phyloP scores from a whole-genome alignment of 1,140 invertebrate genomes.

The Drosophila kurseongensis region DNA sequence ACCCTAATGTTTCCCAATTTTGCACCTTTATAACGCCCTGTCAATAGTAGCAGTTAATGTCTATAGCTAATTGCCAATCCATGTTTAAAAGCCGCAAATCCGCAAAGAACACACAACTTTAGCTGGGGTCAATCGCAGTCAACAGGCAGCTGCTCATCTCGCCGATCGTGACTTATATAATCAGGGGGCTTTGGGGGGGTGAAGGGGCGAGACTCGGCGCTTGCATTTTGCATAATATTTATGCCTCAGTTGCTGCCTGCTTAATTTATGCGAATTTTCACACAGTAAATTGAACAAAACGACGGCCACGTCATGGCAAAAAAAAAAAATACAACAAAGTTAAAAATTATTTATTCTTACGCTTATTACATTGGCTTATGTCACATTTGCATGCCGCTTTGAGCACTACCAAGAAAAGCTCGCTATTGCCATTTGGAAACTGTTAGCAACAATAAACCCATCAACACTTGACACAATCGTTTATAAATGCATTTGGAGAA shows the following conservation, averaged over 20 bases:
- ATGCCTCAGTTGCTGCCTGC: slow-evolving; percentile 60
- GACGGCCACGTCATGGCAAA: slow-evolving; percentile 49
- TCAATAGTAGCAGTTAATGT: slow-evolving; percentile 11
- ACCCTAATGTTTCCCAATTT: slow-evolving; percentile 5
- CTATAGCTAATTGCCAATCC: slow-evolving; percentile 68
- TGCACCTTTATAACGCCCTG: slow-evolving; percentile 2
- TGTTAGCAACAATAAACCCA: slow-evolving; percentile 67
- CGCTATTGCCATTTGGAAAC: slow-evolving; percentile 47
- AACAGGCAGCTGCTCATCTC: slow-evolving; percentile 57
- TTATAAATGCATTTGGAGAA: slow-evolving; percentile 75
- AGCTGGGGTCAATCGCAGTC: slow-evolving; percentile 53
- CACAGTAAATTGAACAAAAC: slow-evolving; percentile 83
- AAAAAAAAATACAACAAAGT: slow-evolving; percentile 11
- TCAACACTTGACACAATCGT: slow-evolving; percentile 81
- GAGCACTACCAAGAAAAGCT: slow-evolving; percentile 43
- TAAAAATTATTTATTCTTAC: slow-evolving; percentile 79
- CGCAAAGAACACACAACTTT: slow-evolving; percentile 39
- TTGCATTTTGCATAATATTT: slow-evolving; percentile 81
- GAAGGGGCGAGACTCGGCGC: slow-evolving; percentile 30
- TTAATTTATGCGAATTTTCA: slow-evolving; percentile 82
- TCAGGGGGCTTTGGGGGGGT: slow-evolving; percentile 7
- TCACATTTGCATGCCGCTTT: slow-evolving; percentile 68
- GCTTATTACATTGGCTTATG: slow-evolving; percentile 71
- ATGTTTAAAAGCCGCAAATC: slow-evolving; percentile 55
- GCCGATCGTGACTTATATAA: slow-evolving; percentile 74